Evolutionary conservation across 2,113 vertebrate species (phyloP), one percentile per base, ranked within the genome.

Genomic region (Centropristis striata): DNA sequence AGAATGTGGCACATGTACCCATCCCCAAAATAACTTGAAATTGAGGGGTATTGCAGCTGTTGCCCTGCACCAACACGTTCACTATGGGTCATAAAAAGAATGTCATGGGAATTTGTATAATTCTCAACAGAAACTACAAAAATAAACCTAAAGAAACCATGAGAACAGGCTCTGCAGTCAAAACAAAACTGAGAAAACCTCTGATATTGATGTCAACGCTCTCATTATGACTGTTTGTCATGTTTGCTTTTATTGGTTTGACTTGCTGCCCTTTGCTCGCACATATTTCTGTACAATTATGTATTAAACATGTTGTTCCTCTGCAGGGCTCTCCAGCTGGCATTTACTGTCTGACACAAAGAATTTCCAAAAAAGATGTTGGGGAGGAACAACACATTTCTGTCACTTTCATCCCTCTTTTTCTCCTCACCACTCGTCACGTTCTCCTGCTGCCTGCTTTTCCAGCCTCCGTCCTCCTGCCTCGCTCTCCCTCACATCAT

Each of bases 21-120:
- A 66, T 75, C 80, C 77, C 68, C 51, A 75, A 86, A 91, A 87
- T 87, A 86, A 83, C 81, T 65, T 78, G n/a, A 89, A 91, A 83
- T 79, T 70, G 65, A 73, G 53, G 69, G 69, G 20, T 71, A 73
- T 36, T 47, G 81, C 86, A 88, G 86, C 76, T 78, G 82, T 68
- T 71, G 39, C 60, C 65, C 55, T 8, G 39, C 25, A 76, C 74
- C 64, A 51, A 65, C 64, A 2, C 4, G 13, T 42, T 71, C 36
- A 42, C 23, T 0, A 1, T 8, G 54, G 73, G 57, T 66, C 28
- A 37, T 64, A 76, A 81, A 67, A 68, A 42, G 42, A 79, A 49
- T 23, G 14, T 55, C 44, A 28, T 51, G 70, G 71, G 66, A 79
- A 53, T 79, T 70, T 53, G 42, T 72, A 13, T 51, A 44, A 81